Evolutionary conservation across 2,797 vertebrate species (phyloP), one percentile per base, ranked within the genome.

Genomic region (Cyclura pinguis): DNA sequence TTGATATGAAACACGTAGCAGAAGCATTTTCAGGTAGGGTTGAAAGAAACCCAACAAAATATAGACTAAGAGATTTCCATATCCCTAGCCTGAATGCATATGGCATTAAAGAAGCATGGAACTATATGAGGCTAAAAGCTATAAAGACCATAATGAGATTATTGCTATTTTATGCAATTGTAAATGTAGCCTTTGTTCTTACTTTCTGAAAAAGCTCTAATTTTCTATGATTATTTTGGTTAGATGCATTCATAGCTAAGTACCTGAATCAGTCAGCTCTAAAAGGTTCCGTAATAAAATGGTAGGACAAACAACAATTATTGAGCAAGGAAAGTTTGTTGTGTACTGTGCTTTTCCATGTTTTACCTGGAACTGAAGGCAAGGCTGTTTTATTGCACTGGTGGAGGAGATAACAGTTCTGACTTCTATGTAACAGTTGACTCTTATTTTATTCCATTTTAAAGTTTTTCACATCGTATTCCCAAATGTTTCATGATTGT

Each of bases 131-230:
- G 80, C 50, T 7, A 74, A 83, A 83, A 83, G 69, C 16, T 10
- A 73, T 50, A 74, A 84, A 83, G 55, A 62, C 50, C 38, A 64
- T 76, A 81, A 88, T 81, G 55, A 83, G 55, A 74, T 73, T 73
- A 89, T 83, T 76, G 73, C 69, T 89, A 80, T 76, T 59, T 84
- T 74, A 62, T 89, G 55, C 69, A 74, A 77, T 38, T 77, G 50
- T 84, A 74, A 83, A 89, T 76, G 27, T 57, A 76, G 69, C 76
- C 81, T 47, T 89, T 50, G 57, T 74, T 77, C 69, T 76, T 84
- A n/a, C 88, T 76, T 84, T 32, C 73, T 64, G 52, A 76, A 74
- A 89, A 84, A 89, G 55, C 80, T 89, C 57, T 84, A 89, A 89
- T 89, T 84, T 73, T 27, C 72, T 84, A 62, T 89, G 88, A 77